These are phyloP conservation scores for Prorops nasuta DNA, from an alignment of 1,140 invertebrate species.

Conservation along the genomic window DNA sequence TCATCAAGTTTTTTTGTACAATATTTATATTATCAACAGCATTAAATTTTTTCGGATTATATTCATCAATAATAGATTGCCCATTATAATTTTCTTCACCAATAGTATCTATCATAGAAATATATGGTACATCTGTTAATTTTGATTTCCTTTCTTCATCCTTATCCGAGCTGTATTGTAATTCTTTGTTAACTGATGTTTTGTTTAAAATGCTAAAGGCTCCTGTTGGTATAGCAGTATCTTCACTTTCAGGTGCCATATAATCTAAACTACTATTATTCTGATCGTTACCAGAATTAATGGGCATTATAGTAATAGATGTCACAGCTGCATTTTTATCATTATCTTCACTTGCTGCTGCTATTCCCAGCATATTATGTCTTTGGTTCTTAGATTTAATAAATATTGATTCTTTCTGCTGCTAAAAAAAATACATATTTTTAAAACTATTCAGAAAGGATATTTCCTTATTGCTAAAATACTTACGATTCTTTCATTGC, in stretches of 20 bases:
- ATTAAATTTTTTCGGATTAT: no score
- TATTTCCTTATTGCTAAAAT: conserved; percentile 8
- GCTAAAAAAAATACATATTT: conserved; percentile 18
- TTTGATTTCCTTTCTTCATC: no score
- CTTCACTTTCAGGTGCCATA: conserved; percentile 24
- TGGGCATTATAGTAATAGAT: conserved; percentile 36
- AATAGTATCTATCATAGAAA: no score
- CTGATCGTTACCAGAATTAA: conserved; percentile 22
- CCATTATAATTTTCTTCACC: no score
- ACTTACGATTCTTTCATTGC: conserved; percentile 35
- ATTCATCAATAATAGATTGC: no score
- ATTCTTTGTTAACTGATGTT: conserved; percentile 11
- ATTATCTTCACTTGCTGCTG: not conserved
- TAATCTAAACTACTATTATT: conserved; percentile 26
- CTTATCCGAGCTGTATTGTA: no score
- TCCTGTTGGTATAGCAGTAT: conserved; percentile 17
- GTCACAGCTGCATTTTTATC: conserved; percentile 22
- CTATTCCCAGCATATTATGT: conserved; percentile 18
- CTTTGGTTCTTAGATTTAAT: conserved; percentile 22
- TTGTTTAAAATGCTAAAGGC: conserved; percentile 23
- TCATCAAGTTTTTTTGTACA: conserved; percentile 13
- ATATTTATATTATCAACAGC: conserved; percentile 5
- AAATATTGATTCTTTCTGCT: conserved; percentile 10
- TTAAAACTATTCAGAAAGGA: conserved; percentile 4
- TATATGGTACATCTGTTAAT: no score